Percentiles rank a stretch among this genome's conserved stretches.
Evolutionary conservation across 1,140 invertebrate species (phyloP).

Genomic region (Phenacoccus solenopsis): DNA sequence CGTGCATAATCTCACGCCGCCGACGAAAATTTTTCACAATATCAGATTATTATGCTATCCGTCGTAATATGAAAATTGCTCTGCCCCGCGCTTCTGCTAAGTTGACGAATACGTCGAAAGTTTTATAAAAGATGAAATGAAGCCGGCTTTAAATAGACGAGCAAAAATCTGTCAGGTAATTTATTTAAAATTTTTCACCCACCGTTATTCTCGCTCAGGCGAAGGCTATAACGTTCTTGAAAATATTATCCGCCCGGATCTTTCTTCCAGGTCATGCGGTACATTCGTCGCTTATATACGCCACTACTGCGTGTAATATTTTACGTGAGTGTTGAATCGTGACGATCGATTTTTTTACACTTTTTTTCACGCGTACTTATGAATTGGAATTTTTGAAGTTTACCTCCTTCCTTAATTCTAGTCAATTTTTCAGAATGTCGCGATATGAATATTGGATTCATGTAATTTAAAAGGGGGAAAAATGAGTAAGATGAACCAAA

Average conservation of each 20-base stretch:
- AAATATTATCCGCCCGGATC: too few relatives aligned
- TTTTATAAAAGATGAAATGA: conserved; percentile 3
- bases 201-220: not conserved
- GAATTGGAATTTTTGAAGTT: too few relatives aligned
- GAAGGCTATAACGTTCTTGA: not conserved
- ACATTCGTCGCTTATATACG: too few relatives aligned
- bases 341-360: not conserved
- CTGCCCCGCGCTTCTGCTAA: too few relatives aligned
- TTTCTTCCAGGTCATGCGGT: too few relatives aligned
- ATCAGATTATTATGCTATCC: not conserved
- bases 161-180: conserved; percentile 1
- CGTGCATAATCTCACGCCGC: not conserved
- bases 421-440: too few relatives aligned
- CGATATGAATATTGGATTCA: too few relatives aligned
- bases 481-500: too few relatives aligned
- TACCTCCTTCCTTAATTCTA: too few relatives aligned
- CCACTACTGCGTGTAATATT: not conserved
- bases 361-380: not conserved
- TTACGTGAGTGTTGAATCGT: not conserved
- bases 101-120: conserved; percentile 1
- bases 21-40: not conserved
- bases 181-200: not conserved
- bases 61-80: not conserved
- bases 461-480: too few relatives aligned
- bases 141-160: not conserved